Evolutionary conservation across 1,140 invertebrate genomes (phyloP), one percentile per base, ranked within the genome.

Genomic region (Leptinotarsa texana): DNA sequence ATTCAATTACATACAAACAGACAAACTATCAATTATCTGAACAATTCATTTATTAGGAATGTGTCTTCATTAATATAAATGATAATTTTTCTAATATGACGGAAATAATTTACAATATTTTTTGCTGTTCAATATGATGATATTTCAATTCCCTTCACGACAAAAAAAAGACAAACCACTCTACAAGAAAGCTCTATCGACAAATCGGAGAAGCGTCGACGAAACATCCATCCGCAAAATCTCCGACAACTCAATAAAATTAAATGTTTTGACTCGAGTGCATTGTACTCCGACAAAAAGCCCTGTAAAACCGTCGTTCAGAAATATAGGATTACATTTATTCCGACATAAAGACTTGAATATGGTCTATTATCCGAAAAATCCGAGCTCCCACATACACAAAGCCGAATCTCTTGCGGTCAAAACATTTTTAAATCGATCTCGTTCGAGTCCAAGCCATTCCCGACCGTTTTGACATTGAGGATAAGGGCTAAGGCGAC

Each of bases 341-440:
- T 80, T 80, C 77, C 68, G 72, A 76, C 80, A 81, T 80, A 82
- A 82, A 82, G 75, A 74, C 74, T 72, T 80, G 81, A 80, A 80
- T 80, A 81, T 80, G 76, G 77, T 74, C 81, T 78, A 82, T 82
- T 82, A 82, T 82, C 75, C 80, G 75, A 74, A 82, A 80, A 82
- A 80, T 80, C 78, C 69, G 73, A 76, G 75, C 77, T 67, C 66
- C 75, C 57, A 63, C 74, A 79, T 63, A 76, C 77, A 82, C 74
- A 79, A 77, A 74, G 69, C 75, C 76, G 74, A 77, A 78, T 78
- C 74, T 79, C 74, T 76, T 78, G 79, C 75, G 81, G 81, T 82
- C 81, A 82, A 81, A 82, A 82, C 78, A 82, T 77, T 75, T 80
- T 82, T 80, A 82, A 81, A 82, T 79, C 81, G 81, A 82, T 81